Evolutionary conservation across 2,888 invertebrate species (phyloP).

Genomic region (Prenolepis imparis): DNA sequence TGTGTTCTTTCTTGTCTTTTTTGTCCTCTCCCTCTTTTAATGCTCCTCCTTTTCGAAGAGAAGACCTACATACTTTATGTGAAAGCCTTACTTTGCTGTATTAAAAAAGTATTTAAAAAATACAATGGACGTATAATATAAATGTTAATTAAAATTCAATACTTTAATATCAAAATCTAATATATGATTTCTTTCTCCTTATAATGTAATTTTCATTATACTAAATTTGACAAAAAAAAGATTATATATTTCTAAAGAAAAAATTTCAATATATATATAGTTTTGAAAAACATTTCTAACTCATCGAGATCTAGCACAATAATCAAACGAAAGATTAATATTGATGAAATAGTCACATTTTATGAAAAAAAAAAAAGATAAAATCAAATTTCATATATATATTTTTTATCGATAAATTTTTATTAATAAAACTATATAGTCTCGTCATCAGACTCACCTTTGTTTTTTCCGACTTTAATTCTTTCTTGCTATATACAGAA

Average conservation of each 20-base stretch:
- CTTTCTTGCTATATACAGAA: neutral
- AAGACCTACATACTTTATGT: conserved; percentile 15
- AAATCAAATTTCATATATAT: too few species aligned
- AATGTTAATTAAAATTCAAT: neutral
- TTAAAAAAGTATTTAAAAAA: neutral
- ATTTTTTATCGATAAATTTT: conserved; percentile 1
- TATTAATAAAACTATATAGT: neutral
- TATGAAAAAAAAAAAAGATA: neutral
- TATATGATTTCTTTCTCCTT: neutral
- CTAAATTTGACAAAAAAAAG: neutral
- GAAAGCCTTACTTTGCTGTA: neutral
- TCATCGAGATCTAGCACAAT: neutral
- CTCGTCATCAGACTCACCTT: neutral
- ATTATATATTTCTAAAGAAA: neutral
- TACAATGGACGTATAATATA: too few species aligned
- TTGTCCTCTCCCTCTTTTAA: conserved; percentile 45
- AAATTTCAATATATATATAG: neutral
- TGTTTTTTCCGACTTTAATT: neutral
- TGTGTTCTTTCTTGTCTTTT: conserved; percentile 61
- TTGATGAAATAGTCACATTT: neutral
- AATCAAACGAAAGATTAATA: neutral
- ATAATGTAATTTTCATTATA: neutral
- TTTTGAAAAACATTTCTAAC: neutral
- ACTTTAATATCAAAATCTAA: neutral
- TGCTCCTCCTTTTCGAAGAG: neutral